Evolutionary conservation across 1,140 invertebrate genomes (phyloP).

Genomic region (Drosophila pandora): DNA sequence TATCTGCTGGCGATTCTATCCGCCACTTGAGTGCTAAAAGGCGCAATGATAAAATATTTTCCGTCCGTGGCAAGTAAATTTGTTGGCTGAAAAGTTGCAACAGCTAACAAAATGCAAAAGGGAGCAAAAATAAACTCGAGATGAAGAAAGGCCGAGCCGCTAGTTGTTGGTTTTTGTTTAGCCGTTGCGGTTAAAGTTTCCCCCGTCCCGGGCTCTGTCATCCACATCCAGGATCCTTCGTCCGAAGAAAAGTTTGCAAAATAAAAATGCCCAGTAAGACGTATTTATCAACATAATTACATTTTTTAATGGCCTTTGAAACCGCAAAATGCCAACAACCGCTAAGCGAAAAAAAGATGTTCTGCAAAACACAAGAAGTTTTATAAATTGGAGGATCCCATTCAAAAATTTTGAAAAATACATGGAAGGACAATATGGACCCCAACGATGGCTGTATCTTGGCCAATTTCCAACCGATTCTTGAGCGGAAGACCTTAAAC

Average conservation of each 20-base stretch:
- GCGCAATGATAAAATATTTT: slow-evolving; percentile 82
- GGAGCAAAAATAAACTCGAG: slow-evolving; percentile 1
- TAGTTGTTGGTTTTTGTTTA: slow-evolving; percentile 62
- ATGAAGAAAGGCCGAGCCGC: slow-evolving; percentile 50
- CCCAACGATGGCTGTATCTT: no score
- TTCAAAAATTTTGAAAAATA: slow-evolving; percentile 15
- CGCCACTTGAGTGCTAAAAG: slow-evolving; percentile 74
- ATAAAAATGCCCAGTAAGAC: slow-evolving; percentile 74
- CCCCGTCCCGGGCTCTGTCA: background rate
- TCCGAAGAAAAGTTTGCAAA: slow-evolving; percentile 57
- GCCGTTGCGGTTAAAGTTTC: slow-evolving; percentile 70
- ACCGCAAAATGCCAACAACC: slow-evolving; percentile 79
- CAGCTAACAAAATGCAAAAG: slow-evolving; percentile 33
- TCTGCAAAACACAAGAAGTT: slow-evolving; percentile 24
- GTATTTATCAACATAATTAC: slow-evolving; percentile 84
- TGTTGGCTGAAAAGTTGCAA: slow-evolving; percentile 69
- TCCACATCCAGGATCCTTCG: slow-evolving; percentile 14
- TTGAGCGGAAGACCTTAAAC: no score
- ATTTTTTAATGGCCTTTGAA: slow-evolving; percentile 83
- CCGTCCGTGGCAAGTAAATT: slow-evolving; percentile 63
- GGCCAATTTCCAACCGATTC: no score
- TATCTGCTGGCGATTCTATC: slow-evolving; percentile 21
- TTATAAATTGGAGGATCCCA: slow-evolving; percentile 12
- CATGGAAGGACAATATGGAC: no score
- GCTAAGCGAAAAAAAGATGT: slow-evolving; percentile 53